Base-by-base conservation (phyloP, 2,797 vertebrate genomes). In the Sardinella longiceps region DNA sequence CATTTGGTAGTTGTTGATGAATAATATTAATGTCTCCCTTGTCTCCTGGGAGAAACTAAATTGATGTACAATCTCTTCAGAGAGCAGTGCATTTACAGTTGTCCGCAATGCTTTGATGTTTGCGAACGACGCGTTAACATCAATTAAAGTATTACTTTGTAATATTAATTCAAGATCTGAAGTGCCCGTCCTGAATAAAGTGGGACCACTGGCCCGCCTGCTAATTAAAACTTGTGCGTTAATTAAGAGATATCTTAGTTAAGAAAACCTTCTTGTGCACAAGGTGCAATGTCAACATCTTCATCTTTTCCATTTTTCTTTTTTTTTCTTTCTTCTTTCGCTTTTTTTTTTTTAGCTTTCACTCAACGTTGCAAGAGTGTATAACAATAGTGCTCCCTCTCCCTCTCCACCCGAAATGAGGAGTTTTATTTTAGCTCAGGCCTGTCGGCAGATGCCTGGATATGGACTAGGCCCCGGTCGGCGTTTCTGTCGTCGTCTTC, bases 201-300 rank as follows among this genome's bases (percentile, higher is more conserved):
- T 85, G 85, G 90, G 92, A 92, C 89, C 86, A 88, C 33, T 81
- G 87, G 87, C 70, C 88, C 37, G 80, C 87, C 43, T 70, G 90
- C 91, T 92, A 94, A 94, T 94, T 92, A 93, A 93, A 93, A 91
- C 87, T 89, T 83, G 84, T 87, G 87, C 82, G 88, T 92, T 94
- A 94, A 95, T 95, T 94, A 93, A 85, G 87, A 89, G 88, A 88
- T 74, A 86, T 87, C 87, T 93, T 91, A 89, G 87, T 93, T 91
- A 92, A 92, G 83, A 92, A 93, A 91, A 37, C 33, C 70, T 77
- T 23, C 18, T 77, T 39, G 53, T 84, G 86, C 82, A 70, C 82
- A 87, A 92, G 86, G 88, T 91, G 86, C 37, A 15, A 39, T 85
- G 85, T 85, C 70, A 66, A 84, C 90, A 90, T 91, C 50, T 70